Base-by-base conservation (phyloP, 2,888 invertebrate species). In the Melipona bicolor region DNA sequence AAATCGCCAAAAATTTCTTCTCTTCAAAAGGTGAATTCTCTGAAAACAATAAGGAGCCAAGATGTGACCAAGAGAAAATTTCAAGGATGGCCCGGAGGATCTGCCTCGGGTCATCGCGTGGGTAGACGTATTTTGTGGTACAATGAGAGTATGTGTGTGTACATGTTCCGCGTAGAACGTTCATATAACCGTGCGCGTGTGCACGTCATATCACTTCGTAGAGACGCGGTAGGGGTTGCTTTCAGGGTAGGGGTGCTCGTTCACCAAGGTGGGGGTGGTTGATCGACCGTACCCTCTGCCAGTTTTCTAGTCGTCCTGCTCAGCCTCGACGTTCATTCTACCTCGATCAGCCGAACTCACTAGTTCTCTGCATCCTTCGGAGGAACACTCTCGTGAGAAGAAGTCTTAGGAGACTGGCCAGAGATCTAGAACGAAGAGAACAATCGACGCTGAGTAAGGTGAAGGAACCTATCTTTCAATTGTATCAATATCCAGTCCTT, bases 211-310 rank as follows among this genome's bases (percentile, higher is more conserved):
- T 76, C 78, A 62, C 61, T 49, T 77, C 64, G 78, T 68, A 24
- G 74, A 24, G 52, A 19, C 56, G 6, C 62, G 64, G 77, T 76
- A 72, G 85, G 85, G 79, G 74, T 70, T 68, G 72, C n/a, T 75
- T 62, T 50, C 79, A 65, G 77, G 76, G 72, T 79, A 64, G 83
- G 86, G 83, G 83, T 76, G 79, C 67, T 64, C 74, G 89, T 80
- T 80, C 78, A 73, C 52, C 36, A 70, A 74, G 81, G 84, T 83
- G 87, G 89, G 89, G 90, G 86, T 90, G 86, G 90, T 88, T 89
- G 90, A 90, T 90, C 90, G 90, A 90, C 90, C 90, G 90, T 89
- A 84, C 85, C 84, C 85, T 67, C 87, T 77, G 72, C 80, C 79
- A 84, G 83, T 90, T 86, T 89, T 87, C 90, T 85, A 86, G 86